Evolutionary conservation across 2,113 vertebrate species (phyloP).

Genomic region (Leiothrix lutea): DNA sequence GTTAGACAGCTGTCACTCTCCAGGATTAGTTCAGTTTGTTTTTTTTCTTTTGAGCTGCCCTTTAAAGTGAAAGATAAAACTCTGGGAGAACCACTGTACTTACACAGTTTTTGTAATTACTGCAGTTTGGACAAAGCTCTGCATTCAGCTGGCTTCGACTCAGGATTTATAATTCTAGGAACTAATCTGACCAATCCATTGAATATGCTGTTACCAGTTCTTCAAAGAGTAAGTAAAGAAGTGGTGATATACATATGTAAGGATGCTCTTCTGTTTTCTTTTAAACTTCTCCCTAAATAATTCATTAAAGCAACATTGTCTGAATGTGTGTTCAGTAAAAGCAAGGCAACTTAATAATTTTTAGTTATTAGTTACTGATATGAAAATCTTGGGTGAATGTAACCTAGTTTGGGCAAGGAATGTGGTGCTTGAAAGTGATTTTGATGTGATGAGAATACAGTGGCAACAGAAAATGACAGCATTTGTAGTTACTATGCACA

Average conservation of each 20-base stretch:
- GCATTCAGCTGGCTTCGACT: slow-evolving; percentile 92
- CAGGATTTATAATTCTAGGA: slow-evolving; percentile 94
- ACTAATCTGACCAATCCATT: slow-evolving; percentile 95
- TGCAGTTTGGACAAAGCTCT: slow-evolving; percentile 87
- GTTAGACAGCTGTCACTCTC: background rate
- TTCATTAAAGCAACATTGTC: background rate
- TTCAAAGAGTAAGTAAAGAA: slow-evolving; percentile 90
- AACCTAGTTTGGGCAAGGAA: background rate
- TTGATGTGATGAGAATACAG: background rate
- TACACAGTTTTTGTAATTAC: background rate
- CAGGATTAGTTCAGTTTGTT: background rate
- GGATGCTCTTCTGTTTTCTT: background rate
- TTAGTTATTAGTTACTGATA: background rate
- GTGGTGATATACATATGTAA: background rate
- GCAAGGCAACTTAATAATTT: background rate
- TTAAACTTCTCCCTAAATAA: background rate
- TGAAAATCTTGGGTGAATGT: background rate
- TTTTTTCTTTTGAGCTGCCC: background rate
- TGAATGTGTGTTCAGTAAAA: background rate
- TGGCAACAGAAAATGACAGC: background rate
- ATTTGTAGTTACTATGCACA: background rate
- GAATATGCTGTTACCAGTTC: slow-evolving; percentile 90
- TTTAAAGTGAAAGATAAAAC: background rate
- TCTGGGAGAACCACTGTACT: background rate
- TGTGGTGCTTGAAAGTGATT: background rate